Percentiles rank a stretch among this genome's conserved stretches.
phyloP scores from a whole-genome alignment of 2,113 vertebrate species.

The Amphiprion percula region DNA sequence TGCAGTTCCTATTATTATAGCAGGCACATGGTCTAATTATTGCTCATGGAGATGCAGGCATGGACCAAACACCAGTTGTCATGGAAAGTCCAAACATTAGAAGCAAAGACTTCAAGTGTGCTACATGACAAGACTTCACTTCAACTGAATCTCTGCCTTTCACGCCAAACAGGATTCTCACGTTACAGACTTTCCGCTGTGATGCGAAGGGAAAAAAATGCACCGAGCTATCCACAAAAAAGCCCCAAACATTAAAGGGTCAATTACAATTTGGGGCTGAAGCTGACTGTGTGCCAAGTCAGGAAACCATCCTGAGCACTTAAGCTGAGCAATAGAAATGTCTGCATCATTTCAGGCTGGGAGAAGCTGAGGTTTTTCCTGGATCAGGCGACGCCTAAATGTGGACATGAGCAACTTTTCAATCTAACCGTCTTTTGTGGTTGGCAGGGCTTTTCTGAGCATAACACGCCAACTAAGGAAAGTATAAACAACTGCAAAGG shows the following conservation, averaged over 20 bases:
- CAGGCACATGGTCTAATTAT: not conserved
- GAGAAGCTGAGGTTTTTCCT: slow-evolving; percentile 60
- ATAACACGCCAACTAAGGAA: slow-evolving; percentile 55
- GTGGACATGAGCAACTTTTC: slow-evolving; percentile 52
- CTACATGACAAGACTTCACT: slow-evolving; percentile 20
- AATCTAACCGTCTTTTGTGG: slow-evolving; percentile 50
- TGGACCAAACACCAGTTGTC: slow-evolving; percentile 29
- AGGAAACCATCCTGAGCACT: slow-evolving; percentile 36
- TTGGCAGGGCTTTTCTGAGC: slow-evolving; percentile 54
- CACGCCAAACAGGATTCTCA: slow-evolving; percentile 48
- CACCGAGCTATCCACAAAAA: slow-evolving; percentile 16
- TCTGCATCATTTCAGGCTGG: slow-evolving; percentile 44
- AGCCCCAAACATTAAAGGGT: slow-evolving; percentile 20
- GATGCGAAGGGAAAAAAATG: slow-evolving; percentile 20
- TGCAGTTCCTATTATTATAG: not conserved
- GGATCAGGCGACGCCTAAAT: slow-evolving; percentile 53
- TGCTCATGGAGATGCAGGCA: slow-evolving; percentile 19
- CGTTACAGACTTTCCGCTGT: slow-evolving; percentile 28
- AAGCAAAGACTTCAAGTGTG: not conserved
- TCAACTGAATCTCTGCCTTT: slow-evolving; percentile 31
- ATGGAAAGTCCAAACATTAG: slow-evolving; percentile 33
- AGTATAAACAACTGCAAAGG: slow-evolving; percentile 70
- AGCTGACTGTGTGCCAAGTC: slow-evolving; percentile 16
- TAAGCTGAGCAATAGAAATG: slow-evolving; percentile 29
- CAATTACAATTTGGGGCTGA: slow-evolving; percentile 7